A percentile compares a stretch with the other conserved stretches of the same genome.
These are phyloP conservation scores for Brevipalpus yothersi DNA, from an alignment of 1,140 invertebrate species.

Conservation along the genomic window DNA sequence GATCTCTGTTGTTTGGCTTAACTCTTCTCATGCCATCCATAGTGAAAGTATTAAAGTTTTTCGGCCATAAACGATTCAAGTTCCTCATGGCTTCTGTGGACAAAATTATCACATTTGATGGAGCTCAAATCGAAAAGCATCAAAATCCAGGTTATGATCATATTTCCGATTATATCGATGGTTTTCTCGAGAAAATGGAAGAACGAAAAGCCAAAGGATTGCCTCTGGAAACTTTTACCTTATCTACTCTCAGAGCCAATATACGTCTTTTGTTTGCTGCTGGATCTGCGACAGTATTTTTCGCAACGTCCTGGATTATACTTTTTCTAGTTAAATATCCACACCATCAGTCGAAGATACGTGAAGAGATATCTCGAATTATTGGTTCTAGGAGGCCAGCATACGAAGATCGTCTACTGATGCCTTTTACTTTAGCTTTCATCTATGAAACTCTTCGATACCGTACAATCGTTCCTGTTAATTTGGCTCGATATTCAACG, in stretches of 20 bases:
- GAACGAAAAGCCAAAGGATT: not conserved
- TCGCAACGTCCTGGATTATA: constrained; percentile 12
- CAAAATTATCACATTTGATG: not conserved
- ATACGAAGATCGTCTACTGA: constrained; percentile 6
- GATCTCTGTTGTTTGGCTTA: not conserved
- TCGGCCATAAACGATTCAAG: not conserved
- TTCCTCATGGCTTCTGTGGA: not conserved
- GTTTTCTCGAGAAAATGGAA: constrained; percentile 24
- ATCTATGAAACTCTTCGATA: constrained; percentile 13
- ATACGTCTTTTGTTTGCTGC: constrained; percentile 11
- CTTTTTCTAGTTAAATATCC: constrained; percentile 9
- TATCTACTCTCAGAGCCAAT: constrained; percentile 8
- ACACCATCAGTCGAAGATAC: constrained; percentile 13
- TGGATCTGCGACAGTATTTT: constrained; percentile 15
- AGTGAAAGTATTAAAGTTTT: not conserved
- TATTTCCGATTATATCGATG: constrained; percentile 8
- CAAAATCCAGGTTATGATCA: constrained; percentile 1
- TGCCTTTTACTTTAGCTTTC: constrained; percentile 14
- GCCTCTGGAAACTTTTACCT: constrained; percentile 1
- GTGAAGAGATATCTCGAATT: constrained; percentile 13
- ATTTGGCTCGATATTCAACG: constrained; percentile 7
- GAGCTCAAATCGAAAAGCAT: not conserved
- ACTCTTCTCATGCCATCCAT: not conserved
- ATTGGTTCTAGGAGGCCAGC: constrained; percentile 11
- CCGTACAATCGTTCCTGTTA: constrained; percentile 10